Conservation (phyloP, 2,797 vertebrate species). For the Sternotherus odoratus region DNA sequence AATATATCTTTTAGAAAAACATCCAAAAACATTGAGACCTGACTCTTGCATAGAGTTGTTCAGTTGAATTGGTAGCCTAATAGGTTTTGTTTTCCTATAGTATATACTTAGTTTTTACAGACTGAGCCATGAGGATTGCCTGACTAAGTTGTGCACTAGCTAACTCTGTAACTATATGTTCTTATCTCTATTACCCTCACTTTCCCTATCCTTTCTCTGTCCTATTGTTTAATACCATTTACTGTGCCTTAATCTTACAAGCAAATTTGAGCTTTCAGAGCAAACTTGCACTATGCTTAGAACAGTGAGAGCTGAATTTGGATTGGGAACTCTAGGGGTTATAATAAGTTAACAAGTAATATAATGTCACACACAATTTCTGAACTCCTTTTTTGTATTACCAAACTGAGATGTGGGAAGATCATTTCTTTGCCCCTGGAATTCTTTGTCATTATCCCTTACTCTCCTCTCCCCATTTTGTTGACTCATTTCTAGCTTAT, state of each 20-base stretch:
- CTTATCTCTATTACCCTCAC: neutral
- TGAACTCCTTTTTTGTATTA: neutral
- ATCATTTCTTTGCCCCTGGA: neutral
- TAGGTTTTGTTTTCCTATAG: neutral
- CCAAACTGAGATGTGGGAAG: neutral
- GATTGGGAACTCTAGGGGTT: neutral
- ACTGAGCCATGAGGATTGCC: neutral
- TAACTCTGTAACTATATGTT: neutral
- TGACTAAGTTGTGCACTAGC: neutral
- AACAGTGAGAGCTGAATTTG: neutral
- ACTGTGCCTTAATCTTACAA: neutral
- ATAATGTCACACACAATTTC: neutral
- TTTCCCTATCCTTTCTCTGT: neutral
- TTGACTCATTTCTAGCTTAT: neutral
- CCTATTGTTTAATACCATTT: neutral
- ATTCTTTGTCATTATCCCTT: neutral
- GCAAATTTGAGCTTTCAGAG: neutral
- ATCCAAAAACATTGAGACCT: neutral
- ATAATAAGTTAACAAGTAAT: neutral
- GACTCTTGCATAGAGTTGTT: rapidly evolving
- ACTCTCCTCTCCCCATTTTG: neutral
- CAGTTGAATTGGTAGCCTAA: neutral
- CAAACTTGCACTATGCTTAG: neutral
- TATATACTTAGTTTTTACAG: neutral
- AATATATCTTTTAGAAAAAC: neutral